These are phyloP conservation scores for Abrostola tripartita DNA, from an alignment of 2,888 invertebrate genomes.

Conservation along the genomic window DNA sequence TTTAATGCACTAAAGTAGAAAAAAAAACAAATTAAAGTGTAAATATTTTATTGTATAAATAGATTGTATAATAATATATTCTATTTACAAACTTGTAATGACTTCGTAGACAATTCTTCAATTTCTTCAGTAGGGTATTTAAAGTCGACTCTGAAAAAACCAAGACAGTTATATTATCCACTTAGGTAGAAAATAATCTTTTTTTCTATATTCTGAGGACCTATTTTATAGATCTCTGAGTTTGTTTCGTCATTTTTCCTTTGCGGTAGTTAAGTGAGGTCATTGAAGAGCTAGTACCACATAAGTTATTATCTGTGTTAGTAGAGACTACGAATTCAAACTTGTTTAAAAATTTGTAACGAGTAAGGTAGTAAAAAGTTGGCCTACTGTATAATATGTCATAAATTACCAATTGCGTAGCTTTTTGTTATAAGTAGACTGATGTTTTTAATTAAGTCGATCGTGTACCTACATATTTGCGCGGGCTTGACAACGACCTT, in stretches of 20 bases:
- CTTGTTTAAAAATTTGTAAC: neutral
- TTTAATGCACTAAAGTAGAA: no score
- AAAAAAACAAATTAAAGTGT: neutral
- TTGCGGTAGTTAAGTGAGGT: no score
- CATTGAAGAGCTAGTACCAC: no score
- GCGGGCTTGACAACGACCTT: neutral
- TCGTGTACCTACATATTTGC: neutral
- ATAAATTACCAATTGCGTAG: neutral
- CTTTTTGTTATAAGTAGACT: neutral
- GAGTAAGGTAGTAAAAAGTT: neutral
- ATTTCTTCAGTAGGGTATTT: neutral
- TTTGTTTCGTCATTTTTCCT: no score
- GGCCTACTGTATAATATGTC: neutral
- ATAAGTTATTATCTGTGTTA: no score
- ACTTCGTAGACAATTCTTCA: neutral
- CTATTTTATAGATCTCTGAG: no score
- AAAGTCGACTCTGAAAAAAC: slow-evolving; percentile 65
- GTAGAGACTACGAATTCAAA: no score
- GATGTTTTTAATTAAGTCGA: neutral
- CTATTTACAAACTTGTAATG: neutral
- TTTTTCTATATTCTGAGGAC: no score
- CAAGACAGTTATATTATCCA: neutral
- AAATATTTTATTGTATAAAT: neutral
- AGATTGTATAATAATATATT: neutral
- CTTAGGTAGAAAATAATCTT: neutral